Percentiles rank a stretch among this genome's conserved stretches.
These are phyloP conservation scores for Ammodramus savannarum DNA, from an alignment of 2,113 vertebrate species.

Conservation along the genomic window DNA sequence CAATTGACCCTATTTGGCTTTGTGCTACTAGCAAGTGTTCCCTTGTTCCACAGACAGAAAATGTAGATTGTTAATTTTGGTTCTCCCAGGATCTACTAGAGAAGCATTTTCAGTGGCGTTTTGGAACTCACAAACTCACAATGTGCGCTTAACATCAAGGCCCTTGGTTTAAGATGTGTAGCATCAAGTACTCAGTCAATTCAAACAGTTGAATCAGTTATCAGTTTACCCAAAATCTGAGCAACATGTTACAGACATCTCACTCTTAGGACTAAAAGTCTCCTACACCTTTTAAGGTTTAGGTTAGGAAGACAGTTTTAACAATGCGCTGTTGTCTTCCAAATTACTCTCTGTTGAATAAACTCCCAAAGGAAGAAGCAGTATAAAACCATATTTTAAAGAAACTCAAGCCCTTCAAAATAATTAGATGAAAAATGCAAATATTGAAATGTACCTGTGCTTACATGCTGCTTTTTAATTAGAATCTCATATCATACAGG, in stretches of 20 bases:
- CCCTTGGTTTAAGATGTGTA: not conserved
- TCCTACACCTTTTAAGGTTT: not conserved
- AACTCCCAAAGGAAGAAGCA: not conserved
- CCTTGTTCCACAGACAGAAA: not conserved
- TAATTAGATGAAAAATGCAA: not conserved
- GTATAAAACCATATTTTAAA: not conserved
- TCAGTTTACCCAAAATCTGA: not conserved
- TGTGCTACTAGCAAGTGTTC: not conserved
- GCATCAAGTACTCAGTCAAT: not conserved
- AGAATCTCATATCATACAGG: not conserved
- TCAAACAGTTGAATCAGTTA: not conserved
- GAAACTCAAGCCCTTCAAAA: not conserved
- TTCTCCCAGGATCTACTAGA: not conserved
- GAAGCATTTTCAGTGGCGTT: not conserved
- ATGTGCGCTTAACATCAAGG: not conserved
- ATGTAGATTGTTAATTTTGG: not conserved
- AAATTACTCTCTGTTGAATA: not conserved
- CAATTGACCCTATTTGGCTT: not conserved
- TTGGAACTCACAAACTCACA: not conserved
- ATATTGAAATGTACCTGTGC: not conserved
- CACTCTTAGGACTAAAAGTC: not conserved
- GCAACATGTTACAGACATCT: not conserved
- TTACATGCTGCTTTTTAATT: not conserved
- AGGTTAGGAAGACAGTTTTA: not conserved
- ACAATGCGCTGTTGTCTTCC: not conserved